These are phyloP conservation scores for Volucella inanis DNA, from an alignment of 2,888 invertebrate species.

Conservation along the genomic window DNA sequence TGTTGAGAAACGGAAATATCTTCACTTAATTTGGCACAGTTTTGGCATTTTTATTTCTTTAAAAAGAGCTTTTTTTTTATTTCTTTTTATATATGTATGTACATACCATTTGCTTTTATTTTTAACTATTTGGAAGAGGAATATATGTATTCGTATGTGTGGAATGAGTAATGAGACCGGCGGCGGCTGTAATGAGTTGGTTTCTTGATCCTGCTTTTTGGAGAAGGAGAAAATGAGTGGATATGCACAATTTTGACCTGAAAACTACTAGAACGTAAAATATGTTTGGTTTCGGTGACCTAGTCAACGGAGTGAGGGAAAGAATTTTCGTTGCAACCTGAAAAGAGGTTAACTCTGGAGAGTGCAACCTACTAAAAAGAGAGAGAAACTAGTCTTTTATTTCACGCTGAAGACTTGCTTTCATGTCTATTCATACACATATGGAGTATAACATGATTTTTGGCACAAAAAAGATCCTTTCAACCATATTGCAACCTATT, in stretches of 20 bases:
- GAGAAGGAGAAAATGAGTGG: slow-evolving; percentile 4
- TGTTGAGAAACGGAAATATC: slow-evolving; percentile 57
- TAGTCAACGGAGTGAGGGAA: slow-evolving; percentile 36
- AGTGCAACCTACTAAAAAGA: slow-evolving; percentile 9
- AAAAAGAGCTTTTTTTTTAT: neutral
- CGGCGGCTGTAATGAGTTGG: neutral
- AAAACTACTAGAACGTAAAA: slow-evolving; percentile 67
- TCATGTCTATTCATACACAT: slow-evolving; percentile 34
- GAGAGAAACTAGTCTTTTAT: slow-evolving; percentile 22
- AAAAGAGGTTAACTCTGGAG: neutral
- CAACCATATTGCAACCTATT: no score
- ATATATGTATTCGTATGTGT: neutral
- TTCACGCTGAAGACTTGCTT: slow-evolving; percentile 17
- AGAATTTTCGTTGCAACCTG: neutral
- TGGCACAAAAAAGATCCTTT: no score
- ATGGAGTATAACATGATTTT: no score
- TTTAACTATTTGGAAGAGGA: no score
- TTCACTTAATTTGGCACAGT: slow-evolving; percentile 72
- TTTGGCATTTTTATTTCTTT: slow-evolving; percentile 26
- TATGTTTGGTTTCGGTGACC: slow-evolving; percentile 50
- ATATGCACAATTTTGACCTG: slow-evolving; percentile 68
- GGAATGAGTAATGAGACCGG: slow-evolving; percentile 39
- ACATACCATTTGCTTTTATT: no score
- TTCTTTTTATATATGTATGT: no score
- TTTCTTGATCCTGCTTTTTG: neutral